Conservation (phyloP, 2,113 vertebrate genomes). For the Macrotus californicus region DNA sequence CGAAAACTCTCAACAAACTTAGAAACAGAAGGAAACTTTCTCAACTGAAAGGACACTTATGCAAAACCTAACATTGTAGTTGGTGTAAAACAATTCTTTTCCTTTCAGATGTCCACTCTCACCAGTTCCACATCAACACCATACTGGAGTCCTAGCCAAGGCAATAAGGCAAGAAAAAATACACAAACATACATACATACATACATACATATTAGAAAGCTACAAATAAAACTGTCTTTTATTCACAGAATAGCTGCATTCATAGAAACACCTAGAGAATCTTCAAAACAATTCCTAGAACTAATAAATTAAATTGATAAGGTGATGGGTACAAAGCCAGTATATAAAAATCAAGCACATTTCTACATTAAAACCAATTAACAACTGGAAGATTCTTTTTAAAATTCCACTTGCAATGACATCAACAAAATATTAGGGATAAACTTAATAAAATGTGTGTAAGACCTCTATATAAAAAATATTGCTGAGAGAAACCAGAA, state of each 20-base stretch:
- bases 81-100: background rate
- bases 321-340: background rate
- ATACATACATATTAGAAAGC: background rate
- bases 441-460: background rate
- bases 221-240: background rate
- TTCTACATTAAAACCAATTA: background rate
- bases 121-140: background rate
- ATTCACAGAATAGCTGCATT: background rate
- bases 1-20: constrained; percentile 10
- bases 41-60: background rate
- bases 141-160: background rate
- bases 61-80: background rate
- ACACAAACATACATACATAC: background rate
- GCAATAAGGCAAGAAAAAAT: background rate
- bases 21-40: constrained; percentile 23
- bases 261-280: background rate
- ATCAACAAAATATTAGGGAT: background rate
- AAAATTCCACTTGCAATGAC: background rate
- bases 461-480: background rate
- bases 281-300: constrained; percentile 16
- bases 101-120: background rate
- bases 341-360: background rate
- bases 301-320: background rate
- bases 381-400: background rate
- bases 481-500: background rate